Evolutionary conservation across 1,140 invertebrate species (phyloP), one percentile per base, ranked within the genome.

Genomic region (Diorhabda carinulata): DNA sequence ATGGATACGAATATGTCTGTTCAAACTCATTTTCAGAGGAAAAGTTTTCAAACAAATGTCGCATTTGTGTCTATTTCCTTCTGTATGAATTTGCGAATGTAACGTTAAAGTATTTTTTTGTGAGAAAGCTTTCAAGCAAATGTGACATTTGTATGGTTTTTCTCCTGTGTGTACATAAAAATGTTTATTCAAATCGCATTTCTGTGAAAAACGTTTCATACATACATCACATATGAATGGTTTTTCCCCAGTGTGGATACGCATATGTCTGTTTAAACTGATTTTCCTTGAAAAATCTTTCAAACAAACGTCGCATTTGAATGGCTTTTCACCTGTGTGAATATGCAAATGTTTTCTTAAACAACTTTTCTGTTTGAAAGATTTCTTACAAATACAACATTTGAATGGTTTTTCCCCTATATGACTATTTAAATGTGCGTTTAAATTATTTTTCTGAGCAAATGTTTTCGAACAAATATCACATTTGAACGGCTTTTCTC

Each of bases 401-500:
- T 52, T 52, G 8, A 52, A 52, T 6, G 45, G 45, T 9, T 52
- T 52, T 52, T 52, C 45, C 5, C 45, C 45, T 6, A 9, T 52
- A 52, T 52, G 45, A 5, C 5, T 6, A 6, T 5, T 6, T 9
- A 52, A 6, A 9, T 52, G 45, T 5, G 5, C 1, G 5, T 52
- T 52, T 52, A 52, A 52, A 52, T 52, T 52, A 52, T 6, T 52
- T 9, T 52, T 52, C 8, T 52, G 45, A 52, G 45, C 5, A 67
- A 85, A 86, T 6, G 81, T 68, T n/a, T 85, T 78, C 2, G 82
- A 76, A 70, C 84, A 86, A n/a, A 83, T 76, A 9, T 82, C 78
- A 65, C 84, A 86, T 0, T 81, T 78, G 65, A 81, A 86, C 0
- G 84, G 84, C 47, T 84, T 76, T 63, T 86, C 84, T 71, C 84